phyloP scores from a whole-genome alignment of 2,797 vertebrate species.

The Urocyon cinereoargenteus region DNA sequence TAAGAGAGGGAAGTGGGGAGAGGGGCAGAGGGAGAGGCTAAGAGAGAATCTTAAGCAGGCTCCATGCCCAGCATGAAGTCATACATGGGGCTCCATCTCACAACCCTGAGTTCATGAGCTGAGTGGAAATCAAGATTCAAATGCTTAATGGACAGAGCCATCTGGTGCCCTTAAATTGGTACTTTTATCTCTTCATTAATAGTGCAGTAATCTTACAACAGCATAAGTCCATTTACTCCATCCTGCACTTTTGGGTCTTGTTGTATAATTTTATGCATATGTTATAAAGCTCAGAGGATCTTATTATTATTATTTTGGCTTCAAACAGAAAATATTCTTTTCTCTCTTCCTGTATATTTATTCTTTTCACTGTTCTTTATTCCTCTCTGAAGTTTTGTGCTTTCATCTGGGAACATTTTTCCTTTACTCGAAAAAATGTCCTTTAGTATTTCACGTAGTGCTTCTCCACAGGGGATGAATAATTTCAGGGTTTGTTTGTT shows the following conservation, averaged over 20 bases:
- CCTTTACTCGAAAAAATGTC: not conserved
- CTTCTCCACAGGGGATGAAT: not conserved
- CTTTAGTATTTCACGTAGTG: not conserved
- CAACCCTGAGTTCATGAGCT: not conserved
- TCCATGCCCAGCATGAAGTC: not conserved
- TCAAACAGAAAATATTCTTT: not conserved
- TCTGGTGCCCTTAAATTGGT: not conserved
- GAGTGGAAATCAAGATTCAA: not conserved
- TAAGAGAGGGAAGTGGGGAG: not conserved
- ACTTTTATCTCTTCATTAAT: not conserved
- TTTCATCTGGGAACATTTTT: constrained; percentile 32
- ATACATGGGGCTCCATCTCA: not conserved
- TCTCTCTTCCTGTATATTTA: not conserved
- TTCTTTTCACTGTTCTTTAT: not conserved
- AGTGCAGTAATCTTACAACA: not conserved
- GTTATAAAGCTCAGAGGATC: not conserved
- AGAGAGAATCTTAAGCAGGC: not conserved
- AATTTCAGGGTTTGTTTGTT: not conserved
- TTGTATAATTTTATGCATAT: not conserved
- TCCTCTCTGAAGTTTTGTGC: not conserved
- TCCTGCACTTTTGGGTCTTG: not conserved
- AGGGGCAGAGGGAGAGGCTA: not conserved
- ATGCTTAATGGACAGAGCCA: not conserved
- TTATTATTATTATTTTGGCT: not conserved
- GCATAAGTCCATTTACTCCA: not conserved